phyloP scores from a whole-genome alignment of 2,888 invertebrate species.

The Drosophila robusta region DNA sequence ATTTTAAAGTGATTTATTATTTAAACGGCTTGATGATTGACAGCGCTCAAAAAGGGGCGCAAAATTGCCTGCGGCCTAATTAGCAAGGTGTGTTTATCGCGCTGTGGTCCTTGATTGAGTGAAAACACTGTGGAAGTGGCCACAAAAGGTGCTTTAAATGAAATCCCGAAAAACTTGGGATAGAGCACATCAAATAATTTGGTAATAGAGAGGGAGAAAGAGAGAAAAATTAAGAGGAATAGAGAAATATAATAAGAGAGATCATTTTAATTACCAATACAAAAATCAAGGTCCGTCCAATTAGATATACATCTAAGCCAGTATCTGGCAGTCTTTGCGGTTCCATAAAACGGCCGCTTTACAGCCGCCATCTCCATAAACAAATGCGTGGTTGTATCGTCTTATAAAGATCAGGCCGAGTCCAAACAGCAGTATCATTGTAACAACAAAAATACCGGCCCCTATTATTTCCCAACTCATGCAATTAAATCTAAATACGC shows the following conservation, averaged over 20 bases:
- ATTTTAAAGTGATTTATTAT: constrained; percentile 82
- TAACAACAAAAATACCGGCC: not conserved
- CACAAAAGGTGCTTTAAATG: not conserved
- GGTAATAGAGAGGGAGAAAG: no score
- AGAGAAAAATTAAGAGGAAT: no score
- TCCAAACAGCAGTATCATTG: constrained; percentile 8
- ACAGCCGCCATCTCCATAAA: constrained; percentile 57
- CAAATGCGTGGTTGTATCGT: constrained; percentile 37
- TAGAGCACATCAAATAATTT: no score
- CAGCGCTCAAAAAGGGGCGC: constrained; percentile 54
- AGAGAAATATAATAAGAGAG: not conserved
- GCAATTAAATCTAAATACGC: constrained; percentile 10
- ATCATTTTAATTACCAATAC: not conserved
- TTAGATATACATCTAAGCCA: constrained; percentile 14
- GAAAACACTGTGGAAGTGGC: constrained; percentile 32
- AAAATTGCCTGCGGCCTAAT: constrained; percentile 65
- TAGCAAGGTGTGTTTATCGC: constrained; percentile 54
- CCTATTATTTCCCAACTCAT: constrained; percentile 1
- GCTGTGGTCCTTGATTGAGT: constrained; percentile 31
- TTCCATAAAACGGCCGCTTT: constrained; percentile 30
- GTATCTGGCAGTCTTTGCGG: constrained; percentile 39
- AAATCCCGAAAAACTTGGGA: not conserved
- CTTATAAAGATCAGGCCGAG: constrained; percentile 33
- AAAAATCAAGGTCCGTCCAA: not conserved
- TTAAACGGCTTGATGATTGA: constrained; percentile 76